These are phyloP conservation scores for Crypturellus undulatus DNA, from an alignment of 2,113 vertebrate genomes.

Conservation along the genomic window DNA sequence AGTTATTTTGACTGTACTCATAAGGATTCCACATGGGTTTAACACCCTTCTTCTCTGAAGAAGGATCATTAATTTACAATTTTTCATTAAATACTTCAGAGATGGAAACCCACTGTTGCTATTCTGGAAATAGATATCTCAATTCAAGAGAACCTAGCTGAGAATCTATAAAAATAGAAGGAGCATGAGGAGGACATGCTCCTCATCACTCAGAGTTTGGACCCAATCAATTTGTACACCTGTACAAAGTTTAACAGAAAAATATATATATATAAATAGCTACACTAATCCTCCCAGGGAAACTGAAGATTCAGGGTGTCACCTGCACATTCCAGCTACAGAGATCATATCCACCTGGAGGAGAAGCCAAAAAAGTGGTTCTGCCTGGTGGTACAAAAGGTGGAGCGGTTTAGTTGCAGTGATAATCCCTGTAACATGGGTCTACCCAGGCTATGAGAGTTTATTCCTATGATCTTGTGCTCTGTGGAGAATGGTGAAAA, in stretches of 20 bases:
- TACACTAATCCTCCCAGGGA: not conserved
- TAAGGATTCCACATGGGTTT: constrained; percentile 57
- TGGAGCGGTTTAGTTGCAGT: not conserved
- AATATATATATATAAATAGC: not conserved
- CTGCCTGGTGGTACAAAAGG: not conserved
- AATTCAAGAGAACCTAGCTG: constrained; percentile 37
- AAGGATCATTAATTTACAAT: constrained; percentile 68
- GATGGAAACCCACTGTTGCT: constrained; percentile 45
- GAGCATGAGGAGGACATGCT: not conserved
- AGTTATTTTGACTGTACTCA: constrained; percentile 58
- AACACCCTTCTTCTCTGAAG: constrained; percentile 46
- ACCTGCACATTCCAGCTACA: not conserved
- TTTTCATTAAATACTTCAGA: constrained; percentile 73
- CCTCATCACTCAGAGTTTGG: not conserved
- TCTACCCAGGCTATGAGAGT: not conserved
- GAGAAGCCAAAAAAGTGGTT: not conserved
- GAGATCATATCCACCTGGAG: not conserved
- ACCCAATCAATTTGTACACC: not conserved
- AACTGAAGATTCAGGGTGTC: not conserved
- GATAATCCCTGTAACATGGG: not conserved
- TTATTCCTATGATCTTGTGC: not conserved
- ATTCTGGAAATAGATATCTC: constrained; percentile 60
- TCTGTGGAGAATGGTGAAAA: not conserved
- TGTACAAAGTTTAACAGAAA: not conserved
- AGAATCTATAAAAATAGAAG: constrained; percentile 29